Conservation (phyloP, 2,113 vertebrate genomes). For the Cromileptes altivelis region DNA sequence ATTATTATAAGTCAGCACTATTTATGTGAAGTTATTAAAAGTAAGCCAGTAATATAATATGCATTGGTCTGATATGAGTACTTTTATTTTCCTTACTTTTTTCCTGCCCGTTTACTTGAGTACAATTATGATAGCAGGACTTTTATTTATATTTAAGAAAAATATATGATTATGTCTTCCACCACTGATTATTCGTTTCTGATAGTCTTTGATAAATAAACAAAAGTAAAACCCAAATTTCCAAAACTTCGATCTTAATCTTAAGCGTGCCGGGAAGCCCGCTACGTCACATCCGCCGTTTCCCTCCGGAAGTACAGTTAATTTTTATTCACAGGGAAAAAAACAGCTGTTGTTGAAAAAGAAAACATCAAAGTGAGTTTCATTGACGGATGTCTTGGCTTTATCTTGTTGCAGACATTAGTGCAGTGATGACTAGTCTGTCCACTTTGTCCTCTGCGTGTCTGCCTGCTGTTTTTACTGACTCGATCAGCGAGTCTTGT, state of each 20-base stretch:
- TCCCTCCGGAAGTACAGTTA: slow-evolving; percentile 85
- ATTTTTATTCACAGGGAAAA: slow-evolving; percentile 85
- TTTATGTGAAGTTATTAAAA: no score
- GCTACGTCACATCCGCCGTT: slow-evolving; percentile 73
- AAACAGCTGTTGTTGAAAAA: slow-evolving; percentile 85
- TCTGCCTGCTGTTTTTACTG: slow-evolving; percentile 21
- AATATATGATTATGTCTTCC: no score
- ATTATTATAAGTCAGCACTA: no score
- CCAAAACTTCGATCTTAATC: background rate
- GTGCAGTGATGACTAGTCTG: background rate
- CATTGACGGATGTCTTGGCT: background rate
- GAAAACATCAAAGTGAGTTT: slow-evolving; percentile 83
- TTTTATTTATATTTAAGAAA: no score
- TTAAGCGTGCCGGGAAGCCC: background rate
- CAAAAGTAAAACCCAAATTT: background rate
- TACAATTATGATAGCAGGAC: no score
- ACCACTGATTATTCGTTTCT: background rate
- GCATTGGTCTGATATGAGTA: no score
- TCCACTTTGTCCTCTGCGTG: background rate
- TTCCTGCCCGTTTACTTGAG: no score
- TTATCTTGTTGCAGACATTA: background rate
- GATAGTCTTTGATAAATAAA: background rate
- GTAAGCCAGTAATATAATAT: no score
- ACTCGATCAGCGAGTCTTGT: slow-evolving; percentile 54
- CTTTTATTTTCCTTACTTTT: no score